phyloP scores from a whole-genome alignment of 2,888 invertebrate species.

The Chaetoderma sp. region DNA sequence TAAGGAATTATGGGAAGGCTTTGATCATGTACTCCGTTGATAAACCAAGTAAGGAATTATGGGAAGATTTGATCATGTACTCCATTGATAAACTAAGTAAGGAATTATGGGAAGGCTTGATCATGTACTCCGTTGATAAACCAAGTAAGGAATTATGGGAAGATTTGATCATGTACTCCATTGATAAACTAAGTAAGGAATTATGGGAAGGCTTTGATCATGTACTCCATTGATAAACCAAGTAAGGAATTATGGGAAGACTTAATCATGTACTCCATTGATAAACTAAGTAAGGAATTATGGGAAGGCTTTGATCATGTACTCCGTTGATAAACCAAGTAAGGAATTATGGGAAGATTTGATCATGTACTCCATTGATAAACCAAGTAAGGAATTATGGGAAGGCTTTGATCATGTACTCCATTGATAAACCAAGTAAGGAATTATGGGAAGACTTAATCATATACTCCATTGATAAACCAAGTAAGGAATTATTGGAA shows the following conservation, averaged over 20 bases:
- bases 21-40: no score
- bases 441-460: slow-evolving; percentile 94
- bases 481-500: slow-evolving; percentile 77
- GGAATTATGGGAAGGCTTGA: slow-evolving; percentile 87
- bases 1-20: no score
- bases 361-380: slow-evolving; percentile 86
- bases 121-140: slow-evolving; percentile 86
- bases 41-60: slow-evolving; percentile 88
- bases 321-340: no score
- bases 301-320: no score
- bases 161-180: slow-evolving; percentile 87
- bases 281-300: slow-evolving; percentile 81
- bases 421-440: no score
- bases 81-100: slow-evolving; percentile 86
- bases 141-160: slow-evolving; percentile 91
- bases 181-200: slow-evolving; percentile 82
- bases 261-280: slow-evolving; percentile 86
- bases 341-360: slow-evolving; percentile 92
- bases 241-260: slow-evolving; percentile 90
- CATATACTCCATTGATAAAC: slow-evolving; percentile 86
- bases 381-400: slow-evolving; percentile 80
- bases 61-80: slow-evolving; percentile 88
- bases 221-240: no score
- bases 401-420: no score
- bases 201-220: no score